Percentiles rank a stretch among this genome's conserved stretches.
These are phyloP conservation scores for Apamea anceps DNA, from an alignment of 2,888 invertebrate genomes.

Conservation along the genomic window DNA sequence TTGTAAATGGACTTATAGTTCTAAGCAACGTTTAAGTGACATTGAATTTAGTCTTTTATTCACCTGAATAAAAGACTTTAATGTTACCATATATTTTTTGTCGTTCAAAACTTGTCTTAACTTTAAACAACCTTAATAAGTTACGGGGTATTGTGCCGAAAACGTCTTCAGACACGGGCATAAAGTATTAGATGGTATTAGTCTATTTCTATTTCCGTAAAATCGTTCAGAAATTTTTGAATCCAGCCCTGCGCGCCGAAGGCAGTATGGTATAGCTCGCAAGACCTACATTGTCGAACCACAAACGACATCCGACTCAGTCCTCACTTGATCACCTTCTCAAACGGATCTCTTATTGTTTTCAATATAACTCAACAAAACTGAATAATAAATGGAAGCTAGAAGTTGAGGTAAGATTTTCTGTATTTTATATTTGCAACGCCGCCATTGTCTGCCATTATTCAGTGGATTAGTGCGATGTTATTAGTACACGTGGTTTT, in stretches of 20 bases:
- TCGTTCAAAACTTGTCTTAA: background rate
- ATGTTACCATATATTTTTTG: background rate
- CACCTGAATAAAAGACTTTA: background rate
- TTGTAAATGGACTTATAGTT: no score
- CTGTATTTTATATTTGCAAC: background rate
- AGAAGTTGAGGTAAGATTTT: slow-evolving; percentile 44
- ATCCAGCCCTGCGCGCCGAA: slow-evolving; percentile 81
- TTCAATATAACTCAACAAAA: slow-evolving; percentile 36
- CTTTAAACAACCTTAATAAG: background rate
- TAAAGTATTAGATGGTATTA: background rate
- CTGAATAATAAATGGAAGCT: slow-evolving; percentile 8
- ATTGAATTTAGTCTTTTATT: no score
- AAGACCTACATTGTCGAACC: slow-evolving; percentile 86
- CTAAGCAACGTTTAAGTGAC: no score
- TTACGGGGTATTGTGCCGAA: background rate
- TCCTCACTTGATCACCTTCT: slow-evolving; percentile 79
- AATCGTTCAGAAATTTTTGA: slow-evolving; percentile 32
- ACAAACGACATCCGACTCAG: slow-evolving; percentile 81
- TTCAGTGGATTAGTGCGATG: background rate
- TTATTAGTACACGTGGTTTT: slow-evolving; percentile 35
- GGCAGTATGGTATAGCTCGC: slow-evolving; percentile 79
- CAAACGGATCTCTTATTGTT: slow-evolving; percentile 73
- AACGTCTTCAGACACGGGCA: background rate
- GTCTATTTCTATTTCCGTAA: background rate
- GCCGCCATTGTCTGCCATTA: background rate